A percentile compares a stretch with the other conserved stretches of the same genome.
phyloP scores from a whole-genome alignment of 1,140 invertebrate genomes.

The Drosophila arizonae region DNA sequence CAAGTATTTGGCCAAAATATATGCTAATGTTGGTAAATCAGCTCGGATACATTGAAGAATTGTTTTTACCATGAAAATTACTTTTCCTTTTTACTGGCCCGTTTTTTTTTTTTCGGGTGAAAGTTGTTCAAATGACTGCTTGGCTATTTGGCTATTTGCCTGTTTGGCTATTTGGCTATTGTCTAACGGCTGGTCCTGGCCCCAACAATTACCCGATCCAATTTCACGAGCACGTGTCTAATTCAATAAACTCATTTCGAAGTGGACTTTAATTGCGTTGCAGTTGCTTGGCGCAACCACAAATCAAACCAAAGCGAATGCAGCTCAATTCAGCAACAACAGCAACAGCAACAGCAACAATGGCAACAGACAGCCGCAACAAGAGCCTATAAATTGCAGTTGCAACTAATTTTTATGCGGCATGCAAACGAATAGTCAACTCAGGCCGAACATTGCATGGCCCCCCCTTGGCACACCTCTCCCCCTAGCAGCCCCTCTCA shows the following conservation, averaged over 20 bases:
- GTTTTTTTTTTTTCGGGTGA: conserved; percentile 11
- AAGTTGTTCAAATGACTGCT: conserved; percentile 21
- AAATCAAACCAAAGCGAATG: conserved; percentile 60
- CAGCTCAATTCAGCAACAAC: conserved; percentile 36
- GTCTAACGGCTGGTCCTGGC: conserved; percentile 50
- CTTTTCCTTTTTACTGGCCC: conserved; percentile 36
- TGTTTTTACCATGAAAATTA: neutral
- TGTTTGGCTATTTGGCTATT: conserved; percentile 24
- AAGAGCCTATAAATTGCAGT: conserved; percentile 61
- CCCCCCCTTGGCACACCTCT: neutral
- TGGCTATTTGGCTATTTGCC: neutral
- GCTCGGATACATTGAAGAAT: neutral
- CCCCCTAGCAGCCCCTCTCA: neutral
- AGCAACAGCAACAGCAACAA: conserved; percentile 5
- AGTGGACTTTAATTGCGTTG: conserved; percentile 63
- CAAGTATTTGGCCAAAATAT: too few species aligned
- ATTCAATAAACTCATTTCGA: conserved; percentile 66
- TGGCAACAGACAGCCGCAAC: conserved; percentile 19
- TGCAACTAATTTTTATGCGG: conserved; percentile 71
- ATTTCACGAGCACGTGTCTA: conserved; percentile 71
- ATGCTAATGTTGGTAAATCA: neutral
- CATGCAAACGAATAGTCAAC: conserved; percentile 64
- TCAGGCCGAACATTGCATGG: conserved; percentile 1
- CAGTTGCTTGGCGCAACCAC: conserved; percentile 38
- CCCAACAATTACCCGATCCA: conserved; percentile 33